Evolutionary conservation across 2,888 invertebrate species (phyloP).

Genomic region (Torymus auratus): DNA sequence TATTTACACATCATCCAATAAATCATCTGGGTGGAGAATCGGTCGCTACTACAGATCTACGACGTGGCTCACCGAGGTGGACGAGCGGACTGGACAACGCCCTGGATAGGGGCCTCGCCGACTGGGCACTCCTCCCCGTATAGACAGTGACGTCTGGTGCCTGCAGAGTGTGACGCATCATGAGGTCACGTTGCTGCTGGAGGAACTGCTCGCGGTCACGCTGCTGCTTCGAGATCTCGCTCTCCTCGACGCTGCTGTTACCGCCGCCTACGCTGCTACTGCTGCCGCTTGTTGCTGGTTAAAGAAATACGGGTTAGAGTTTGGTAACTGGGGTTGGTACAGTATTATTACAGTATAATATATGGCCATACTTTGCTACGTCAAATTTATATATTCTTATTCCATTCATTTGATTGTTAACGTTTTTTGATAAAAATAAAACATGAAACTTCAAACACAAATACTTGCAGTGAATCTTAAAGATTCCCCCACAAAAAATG

Average conservation of each 20-base stretch:
- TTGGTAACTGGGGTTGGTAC: neutral
- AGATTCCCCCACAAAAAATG: too few relatives aligned
- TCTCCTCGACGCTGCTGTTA: conserved; percentile 69
- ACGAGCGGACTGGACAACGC: conserved; percentile 92
- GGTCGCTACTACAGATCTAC: too few relatives aligned
- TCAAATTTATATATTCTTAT: too few relatives aligned
- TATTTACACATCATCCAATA: conserved; percentile 16
- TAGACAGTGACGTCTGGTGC: conserved; percentile 77
- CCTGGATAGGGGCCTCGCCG: conserved; percentile 84
- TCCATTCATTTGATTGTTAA: too few relatives aligned
- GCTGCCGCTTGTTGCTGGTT: conserved; percentile 34
- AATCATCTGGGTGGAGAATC: too few relatives aligned
- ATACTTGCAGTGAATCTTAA: too few relatives aligned
- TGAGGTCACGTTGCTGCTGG: conserved; percentile 82
- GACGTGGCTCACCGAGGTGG: conserved; percentile 79
- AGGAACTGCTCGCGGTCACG: conserved; percentile 81
- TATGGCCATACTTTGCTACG: too few relatives aligned
- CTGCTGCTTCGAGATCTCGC: conserved; percentile 80
- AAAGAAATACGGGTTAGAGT: conserved; percentile 18
- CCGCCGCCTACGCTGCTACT: conserved; percentile 24
- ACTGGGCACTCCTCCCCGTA: conserved; percentile 71
- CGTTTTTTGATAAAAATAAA: too few relatives aligned
- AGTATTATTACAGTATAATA: too few relatives aligned
- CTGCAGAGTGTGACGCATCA: conserved; percentile 81
- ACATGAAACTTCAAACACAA: too few relatives aligned